These are phyloP conservation scores for Brachyhypopomus gauderio DNA, from an alignment of 2,113 vertebrate genomes.

Conservation along the genomic window DNA sequence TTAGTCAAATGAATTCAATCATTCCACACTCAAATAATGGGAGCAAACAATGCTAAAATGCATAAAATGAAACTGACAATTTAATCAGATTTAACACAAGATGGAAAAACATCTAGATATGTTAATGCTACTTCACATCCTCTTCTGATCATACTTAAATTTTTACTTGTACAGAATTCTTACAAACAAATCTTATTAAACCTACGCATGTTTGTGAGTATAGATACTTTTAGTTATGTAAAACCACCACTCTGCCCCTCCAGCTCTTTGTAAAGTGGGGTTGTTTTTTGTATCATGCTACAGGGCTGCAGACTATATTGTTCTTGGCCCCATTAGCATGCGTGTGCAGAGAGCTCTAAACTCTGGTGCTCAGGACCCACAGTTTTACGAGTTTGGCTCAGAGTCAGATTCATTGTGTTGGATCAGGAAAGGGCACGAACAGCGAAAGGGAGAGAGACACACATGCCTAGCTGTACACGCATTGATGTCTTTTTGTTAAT, in stretches of 20 bases:
- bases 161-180: too few relatives aligned
- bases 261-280: slow-evolving; percentile 8
- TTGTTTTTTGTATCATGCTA: background rate
- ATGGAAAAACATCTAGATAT: too few relatives aligned
- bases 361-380: background rate
- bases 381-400: slow-evolving; percentile 30
- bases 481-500: too few relatives aligned
- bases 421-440: background rate
- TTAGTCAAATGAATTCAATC: background rate
- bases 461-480: too few relatives aligned
- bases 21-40: too few relatives aligned
- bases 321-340: slow-evolving; percentile 33
- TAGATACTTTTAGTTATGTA: background rate
- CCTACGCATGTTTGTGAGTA: background rate
- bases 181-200: too few relatives aligned
- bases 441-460: too few relatives aligned
- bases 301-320: slow-evolving; percentile 9
- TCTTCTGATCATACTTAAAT: too few relatives aligned
- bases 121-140: too few relatives aligned
- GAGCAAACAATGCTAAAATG: too few relatives aligned
- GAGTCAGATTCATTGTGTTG: slow-evolving; percentile 26
- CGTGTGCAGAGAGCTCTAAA: slow-evolving; percentile 32
- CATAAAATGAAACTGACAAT: too few relatives aligned
- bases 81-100: too few relatives aligned
- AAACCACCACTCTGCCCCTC: slow-evolving; percentile 3